phyloP scores from a whole-genome alignment of 2,888 invertebrate species.

The Noctua comes region DNA sequence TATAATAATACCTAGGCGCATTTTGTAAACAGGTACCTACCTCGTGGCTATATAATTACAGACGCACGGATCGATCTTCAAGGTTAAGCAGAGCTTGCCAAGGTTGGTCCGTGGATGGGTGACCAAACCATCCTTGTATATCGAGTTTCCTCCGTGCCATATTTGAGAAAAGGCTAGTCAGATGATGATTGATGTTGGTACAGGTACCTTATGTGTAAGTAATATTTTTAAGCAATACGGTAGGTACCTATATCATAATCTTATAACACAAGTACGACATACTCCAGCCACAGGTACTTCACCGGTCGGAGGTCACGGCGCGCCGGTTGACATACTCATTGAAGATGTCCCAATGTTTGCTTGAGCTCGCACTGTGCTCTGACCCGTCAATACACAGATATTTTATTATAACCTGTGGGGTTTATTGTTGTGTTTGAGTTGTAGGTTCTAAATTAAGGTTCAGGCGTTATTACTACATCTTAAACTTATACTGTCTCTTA shows the following conservation, averaged over 20 bases:
- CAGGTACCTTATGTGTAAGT: not conserved
- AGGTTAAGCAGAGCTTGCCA: too few species aligned
- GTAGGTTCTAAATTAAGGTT: conserved; percentile 15
- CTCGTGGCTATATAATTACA: too few species aligned
- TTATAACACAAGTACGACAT: conserved; percentile 3
- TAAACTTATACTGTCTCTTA: too few species aligned
- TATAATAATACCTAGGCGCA: too few species aligned
- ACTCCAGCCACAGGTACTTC: not conserved
- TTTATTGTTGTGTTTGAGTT: not conserved
- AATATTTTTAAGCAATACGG: conserved; percentile 4
- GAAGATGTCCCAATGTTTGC: conserved; percentile 32
- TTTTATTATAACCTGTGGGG: not conserved
- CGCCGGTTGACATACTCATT: not conserved
- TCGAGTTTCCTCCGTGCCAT: too few species aligned
- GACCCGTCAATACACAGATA: not conserved
- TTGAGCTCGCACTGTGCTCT: not conserved
- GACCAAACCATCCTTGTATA: too few species aligned
- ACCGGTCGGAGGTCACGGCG: conserved; percentile 23
- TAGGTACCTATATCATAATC: conserved; percentile 5
- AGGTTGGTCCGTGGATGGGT: too few species aligned
- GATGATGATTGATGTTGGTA: not conserved
- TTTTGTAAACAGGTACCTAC: too few species aligned
- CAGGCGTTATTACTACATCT: conserved; percentile 18
- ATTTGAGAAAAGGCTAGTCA: not conserved
- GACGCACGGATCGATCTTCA: too few species aligned